These are phyloP conservation scores for Apistogramma diplotaenia DNA, from an alignment of 2,113 vertebrate species.

Conservation along the genomic window DNA sequence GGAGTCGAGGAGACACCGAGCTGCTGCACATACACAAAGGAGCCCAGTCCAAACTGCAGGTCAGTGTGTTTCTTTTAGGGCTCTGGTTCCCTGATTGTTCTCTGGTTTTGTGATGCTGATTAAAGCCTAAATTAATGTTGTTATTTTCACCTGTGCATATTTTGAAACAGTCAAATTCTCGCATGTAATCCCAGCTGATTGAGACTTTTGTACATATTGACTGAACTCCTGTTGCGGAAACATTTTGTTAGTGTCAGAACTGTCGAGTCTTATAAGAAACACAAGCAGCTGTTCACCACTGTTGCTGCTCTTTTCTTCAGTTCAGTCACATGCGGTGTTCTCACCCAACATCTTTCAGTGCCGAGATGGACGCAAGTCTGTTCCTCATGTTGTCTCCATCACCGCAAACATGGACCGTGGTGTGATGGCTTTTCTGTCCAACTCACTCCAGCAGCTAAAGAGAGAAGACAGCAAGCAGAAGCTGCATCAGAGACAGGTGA, in stretches of 20 bases:
- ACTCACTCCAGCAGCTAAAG: constrained; percentile 84
- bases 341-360: constrained; percentile 69
- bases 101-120: too few species aligned
- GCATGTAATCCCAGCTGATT: not conserved
- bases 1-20: constrained; percentile 80
- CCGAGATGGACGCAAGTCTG: constrained; percentile 81
- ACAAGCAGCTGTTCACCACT: not conserved
- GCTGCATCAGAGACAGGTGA: constrained; percentile 83
- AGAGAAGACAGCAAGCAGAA: constrained; percentile 79
- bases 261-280: not conserved
- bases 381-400: constrained; percentile 85
- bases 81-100: not conserved
- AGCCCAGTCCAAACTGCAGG: constrained; percentile 76
- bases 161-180: not conserved
- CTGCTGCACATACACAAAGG: constrained; percentile 80
- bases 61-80: constrained; percentile 27
- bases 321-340: not conserved
- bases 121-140: too few species aligned
- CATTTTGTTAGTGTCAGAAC: not conserved
- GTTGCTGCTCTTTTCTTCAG: not conserved
- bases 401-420: constrained; percentile 85
- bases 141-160: not conserved
- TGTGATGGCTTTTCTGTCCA: constrained; percentile 83
- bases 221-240: not conserved
- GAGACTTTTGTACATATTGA: not conserved